Base-by-base conservation (phyloP, 2,888 invertebrate species). In the Phoenoteleia sp. region DNA sequence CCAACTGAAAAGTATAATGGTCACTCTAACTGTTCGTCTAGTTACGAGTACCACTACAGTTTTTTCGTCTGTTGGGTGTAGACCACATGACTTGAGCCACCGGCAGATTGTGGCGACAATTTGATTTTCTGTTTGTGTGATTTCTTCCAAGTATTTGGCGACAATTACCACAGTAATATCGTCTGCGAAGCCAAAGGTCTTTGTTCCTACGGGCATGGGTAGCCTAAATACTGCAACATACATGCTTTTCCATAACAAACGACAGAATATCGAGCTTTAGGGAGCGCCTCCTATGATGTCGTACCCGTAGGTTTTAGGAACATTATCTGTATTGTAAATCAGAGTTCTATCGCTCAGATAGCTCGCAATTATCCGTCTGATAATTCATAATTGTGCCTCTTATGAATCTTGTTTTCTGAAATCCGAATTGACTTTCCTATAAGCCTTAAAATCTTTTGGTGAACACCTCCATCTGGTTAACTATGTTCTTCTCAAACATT, bases 1-100 rank as follows among this genome's bases (percentile, higher is more conserved):
- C 87, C 83, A 3, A 87, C 77, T n/a, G 5, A 23, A 25, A 1
- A 87, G 74, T 17, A 71, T 81, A 39, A 81, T 82, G 13, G 27
- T 72, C n/a, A n/a, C n/a, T n/a, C n/a, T n/a, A n/a, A n/a, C 3
- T 9, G 71, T 71, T 47, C 71, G 58, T 21, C 75, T 71, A 0
- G 79, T 86, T 19, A 75, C 29, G 2, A 80, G 67, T 0, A 87
- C 47, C 9, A 67, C 81, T 54, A 75, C 80, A 0, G 86, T 87
- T 27, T 80, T 86, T 13, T 84, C 11, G 5, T n/a, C 39, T 13
- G 39, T n/a, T 11, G n/a, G 39, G 6, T 39, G 21, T 17, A 21
- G 21, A 36, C 36, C 54, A 21, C 17, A 52, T 23, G 52, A 39
- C n/a, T 11, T 9, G 5, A 52, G 52, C 52, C 17, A 52, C 21